These are phyloP conservation scores for Litocranius walleri DNA, from an alignment of 2,113 vertebrate species.

Conservation along the genomic window DNA sequence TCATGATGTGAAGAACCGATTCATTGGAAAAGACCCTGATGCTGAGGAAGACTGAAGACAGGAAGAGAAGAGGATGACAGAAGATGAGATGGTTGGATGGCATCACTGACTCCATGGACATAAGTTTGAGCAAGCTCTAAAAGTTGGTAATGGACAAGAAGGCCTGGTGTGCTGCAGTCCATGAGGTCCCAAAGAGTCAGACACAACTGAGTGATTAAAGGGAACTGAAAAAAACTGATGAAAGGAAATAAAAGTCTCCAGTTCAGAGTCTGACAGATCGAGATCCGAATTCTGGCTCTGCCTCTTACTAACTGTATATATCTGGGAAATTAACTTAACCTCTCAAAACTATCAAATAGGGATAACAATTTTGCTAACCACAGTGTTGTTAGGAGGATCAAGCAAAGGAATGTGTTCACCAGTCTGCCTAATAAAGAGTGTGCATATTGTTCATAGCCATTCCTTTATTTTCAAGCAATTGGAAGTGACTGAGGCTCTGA, in stretches of 20 bases:
- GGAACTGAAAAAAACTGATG: background rate
- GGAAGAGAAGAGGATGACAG: background rate
- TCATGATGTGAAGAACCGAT: rapidly evolving
- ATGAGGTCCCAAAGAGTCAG: background rate
- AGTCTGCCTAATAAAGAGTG: background rate
- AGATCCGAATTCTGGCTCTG: background rate
- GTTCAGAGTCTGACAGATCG: background rate
- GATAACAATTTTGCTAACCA: background rate
- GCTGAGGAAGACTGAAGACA: background rate
- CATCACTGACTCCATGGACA: background rate
- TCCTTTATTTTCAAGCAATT: background rate
- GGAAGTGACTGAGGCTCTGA: background rate
- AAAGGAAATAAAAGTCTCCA: background rate
- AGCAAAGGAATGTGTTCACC: background rate
- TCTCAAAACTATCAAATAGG: background rate
- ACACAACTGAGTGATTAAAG: background rate
- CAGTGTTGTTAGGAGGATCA: background rate
- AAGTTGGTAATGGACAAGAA: background rate
- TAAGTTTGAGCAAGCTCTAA: background rate
- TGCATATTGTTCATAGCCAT: background rate
- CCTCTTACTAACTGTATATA: background rate
- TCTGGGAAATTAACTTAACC: background rate
- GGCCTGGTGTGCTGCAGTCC: background rate
- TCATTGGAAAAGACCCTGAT: background rate
- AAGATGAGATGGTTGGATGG: background rate